Evolutionary conservation across 2,888 invertebrate species (phyloP), one percentile per base, ranked within the genome.

Genomic region (Perizoma affinitatum): DNA sequence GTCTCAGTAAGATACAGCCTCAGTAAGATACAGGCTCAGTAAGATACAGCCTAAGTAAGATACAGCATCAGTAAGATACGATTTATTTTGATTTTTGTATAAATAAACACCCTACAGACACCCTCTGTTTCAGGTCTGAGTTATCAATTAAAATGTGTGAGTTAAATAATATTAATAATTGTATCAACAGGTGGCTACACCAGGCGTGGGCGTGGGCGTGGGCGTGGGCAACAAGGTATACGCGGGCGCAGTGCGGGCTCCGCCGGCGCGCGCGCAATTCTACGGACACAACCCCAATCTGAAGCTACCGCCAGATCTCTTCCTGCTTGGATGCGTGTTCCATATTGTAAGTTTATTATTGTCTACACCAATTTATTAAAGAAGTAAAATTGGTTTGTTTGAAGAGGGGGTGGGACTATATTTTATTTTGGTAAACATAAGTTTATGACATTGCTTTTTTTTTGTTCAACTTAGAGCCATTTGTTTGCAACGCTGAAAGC

Each of bases 271-370:
- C 9, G 95, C 96, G 9, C 96, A 97, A 75, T 98, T 97, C 87
- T 97, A 97, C 85, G 98, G 98, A 0, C 98, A 98, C 90, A 98
- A 98, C 88, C 97, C 97, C 8, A 96, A 96, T 83, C 92, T 98
- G 49, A 97, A 97, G 90, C 92, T 97, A 68, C 98, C 98, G 7
- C 95, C 96, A 0, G 97, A 98, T 74, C 91, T 98, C 56, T 98
- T 98, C 87, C 89, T 99, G 48, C 91, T 98, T 40, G 99, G 98
- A 6, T 99, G 98, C 83, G 96, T 98, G 41, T 99, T 99, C 82
- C 96, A 96, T 65, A 96, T 97, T 66, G 95, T 96, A 52, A 86
- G 90, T 44, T 22, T 22, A 38, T 6, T 3, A 38, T 38, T 7
- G 4, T 7, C 5, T 38, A 5, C 5, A 38, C 38, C 1, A 38